Evolutionary conservation across 2,113 vertebrate genomes (phyloP).

Genomic region (Acrocephalus arundinaceus): DNA sequence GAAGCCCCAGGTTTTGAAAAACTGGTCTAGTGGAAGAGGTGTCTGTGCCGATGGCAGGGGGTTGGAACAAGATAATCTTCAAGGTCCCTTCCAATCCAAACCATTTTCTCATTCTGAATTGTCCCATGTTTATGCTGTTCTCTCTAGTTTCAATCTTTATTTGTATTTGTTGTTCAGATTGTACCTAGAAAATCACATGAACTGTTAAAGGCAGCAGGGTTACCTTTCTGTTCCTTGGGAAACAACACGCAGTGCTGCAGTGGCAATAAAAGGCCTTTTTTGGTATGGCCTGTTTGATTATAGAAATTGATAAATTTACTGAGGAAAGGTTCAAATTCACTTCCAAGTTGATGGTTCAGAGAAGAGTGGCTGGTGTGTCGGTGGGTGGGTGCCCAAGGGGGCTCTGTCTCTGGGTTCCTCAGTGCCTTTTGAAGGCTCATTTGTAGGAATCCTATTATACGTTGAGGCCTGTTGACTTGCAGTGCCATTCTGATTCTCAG

Average conservation of each 20-base stretch:
- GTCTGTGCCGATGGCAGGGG: background rate
- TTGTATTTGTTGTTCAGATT: background rate
- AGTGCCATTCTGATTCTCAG: background rate
- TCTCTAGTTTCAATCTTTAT: background rate
- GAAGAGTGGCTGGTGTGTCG: background rate
- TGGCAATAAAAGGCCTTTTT: background rate
- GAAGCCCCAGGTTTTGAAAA: background rate
- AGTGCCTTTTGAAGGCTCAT: background rate
- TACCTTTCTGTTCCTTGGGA: background rate
- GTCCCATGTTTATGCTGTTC: background rate
- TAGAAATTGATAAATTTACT: background rate
- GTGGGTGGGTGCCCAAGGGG: background rate
- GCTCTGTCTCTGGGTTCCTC: background rate
- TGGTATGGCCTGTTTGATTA: background rate
- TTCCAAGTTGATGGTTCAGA: background rate
- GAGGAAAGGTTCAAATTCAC: background rate
- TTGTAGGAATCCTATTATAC: background rate
- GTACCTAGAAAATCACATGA: background rate
- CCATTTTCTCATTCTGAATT: background rate
- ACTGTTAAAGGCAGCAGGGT: background rate
- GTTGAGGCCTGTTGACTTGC: background rate
- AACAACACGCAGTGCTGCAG: background rate
- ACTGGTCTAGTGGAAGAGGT: background rate
- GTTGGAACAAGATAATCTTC: background rate
- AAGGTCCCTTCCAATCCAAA: background rate